phyloP scores from a whole-genome alignment of 1,140 invertebrate species.

The Drosophila willistoni region DNA sequence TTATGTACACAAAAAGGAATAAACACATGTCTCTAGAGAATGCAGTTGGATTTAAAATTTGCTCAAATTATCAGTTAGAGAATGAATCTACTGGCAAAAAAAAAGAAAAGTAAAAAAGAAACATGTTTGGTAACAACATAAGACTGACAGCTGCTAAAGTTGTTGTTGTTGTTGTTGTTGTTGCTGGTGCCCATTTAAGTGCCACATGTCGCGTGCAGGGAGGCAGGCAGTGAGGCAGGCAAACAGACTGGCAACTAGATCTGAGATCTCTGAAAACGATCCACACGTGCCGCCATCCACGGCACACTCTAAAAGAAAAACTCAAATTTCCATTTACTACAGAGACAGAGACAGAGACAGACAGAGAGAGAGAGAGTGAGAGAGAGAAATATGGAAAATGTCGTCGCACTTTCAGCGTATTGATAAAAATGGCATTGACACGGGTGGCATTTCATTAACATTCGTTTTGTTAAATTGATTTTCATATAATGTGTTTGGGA shows the following conservation, averaged over 20 bases:
- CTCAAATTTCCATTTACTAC: constrained; percentile 62
- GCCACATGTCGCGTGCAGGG: constrained; percentile 56
- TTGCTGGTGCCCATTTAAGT: constrained; percentile 58
- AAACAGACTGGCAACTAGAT: constrained; percentile 48
- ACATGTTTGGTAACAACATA: constrained; percentile 69
- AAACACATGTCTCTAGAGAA: constrained; percentile 18
- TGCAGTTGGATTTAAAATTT: constrained; percentile 51
- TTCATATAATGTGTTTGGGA: constrained; percentile 44
- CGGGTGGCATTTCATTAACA: constrained; percentile 35
- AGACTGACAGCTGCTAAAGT: constrained; percentile 65
- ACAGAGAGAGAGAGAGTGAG: too few species aligned
- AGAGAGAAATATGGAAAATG: constrained; percentile 16
- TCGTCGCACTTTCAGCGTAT: constrained; percentile 40
- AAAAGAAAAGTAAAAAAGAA: constrained; percentile 2
- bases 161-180: constrained; percentile 14
- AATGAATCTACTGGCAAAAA: constrained; percentile 9
- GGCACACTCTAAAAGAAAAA: constrained; percentile 31
- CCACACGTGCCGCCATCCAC: constrained; percentile 47
- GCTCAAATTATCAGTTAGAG: constrained; percentile 53
- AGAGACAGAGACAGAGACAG: neutral
- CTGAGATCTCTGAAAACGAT: constrained; percentile 50
- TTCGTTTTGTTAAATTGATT: constrained; percentile 68
- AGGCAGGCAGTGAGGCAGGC: constrained; percentile 32
- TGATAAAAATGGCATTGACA: constrained; percentile 60
- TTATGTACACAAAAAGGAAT: constrained; percentile 34